These are phyloP conservation scores for Herminia tarsipennalis DNA, from an alignment of 2,888 invertebrate species.

Conservation along the genomic window DNA sequence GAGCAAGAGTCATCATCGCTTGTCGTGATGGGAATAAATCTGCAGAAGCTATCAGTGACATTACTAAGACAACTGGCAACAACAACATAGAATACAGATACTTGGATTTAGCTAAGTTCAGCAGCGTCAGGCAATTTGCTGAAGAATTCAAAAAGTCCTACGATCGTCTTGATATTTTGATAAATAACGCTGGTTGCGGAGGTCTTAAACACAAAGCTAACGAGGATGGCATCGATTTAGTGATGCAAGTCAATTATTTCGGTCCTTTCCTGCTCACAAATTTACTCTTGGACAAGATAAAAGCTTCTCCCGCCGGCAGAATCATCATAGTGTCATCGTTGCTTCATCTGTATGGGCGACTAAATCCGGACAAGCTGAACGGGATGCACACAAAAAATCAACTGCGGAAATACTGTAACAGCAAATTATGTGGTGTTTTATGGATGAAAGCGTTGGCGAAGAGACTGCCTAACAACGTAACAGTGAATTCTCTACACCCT, in stretches of 20 bases:
- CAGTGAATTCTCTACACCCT: conserved; percentile 93
- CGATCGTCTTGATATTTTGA: conserved; percentile 84
- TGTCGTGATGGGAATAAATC: conserved; percentile 90
- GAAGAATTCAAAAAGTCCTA: conserved; percentile 82
- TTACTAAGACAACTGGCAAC: conserved; percentile 89
- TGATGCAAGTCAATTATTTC: conserved; percentile 89
- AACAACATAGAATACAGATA: conserved; percentile 86
- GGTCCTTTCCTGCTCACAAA: conserved; percentile 90
- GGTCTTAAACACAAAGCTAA: conserved; percentile 66
- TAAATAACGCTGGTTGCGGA: conserved; percentile 87
- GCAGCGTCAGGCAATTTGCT: conserved; percentile 86
- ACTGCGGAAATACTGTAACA: conserved; percentile 72
- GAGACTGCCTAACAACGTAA: conserved; percentile 83
- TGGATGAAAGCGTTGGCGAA: conserved; percentile 74
- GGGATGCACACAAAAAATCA: conserved; percentile 51
- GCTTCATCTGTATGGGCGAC: conserved; percentile 48
- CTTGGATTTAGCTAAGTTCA: conserved; percentile 80
- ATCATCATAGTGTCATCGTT: conserved; percentile 76
- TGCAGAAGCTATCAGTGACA: conserved; percentile 88
- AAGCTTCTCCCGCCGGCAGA: conserved; percentile 68
- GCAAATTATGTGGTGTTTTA: conserved; percentile 72
- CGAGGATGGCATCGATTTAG: conserved; percentile 86
- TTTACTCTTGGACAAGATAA: conserved; percentile 82
- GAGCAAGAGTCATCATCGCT: conserved; percentile 90
- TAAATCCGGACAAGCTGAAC: conserved; percentile 74